A percentile compares a stretch with the other conserved stretches of the same genome.
phyloP scores from a whole-genome alignment of 1,140 invertebrate species.

The Schlechtendalia chinensis region DNA sequence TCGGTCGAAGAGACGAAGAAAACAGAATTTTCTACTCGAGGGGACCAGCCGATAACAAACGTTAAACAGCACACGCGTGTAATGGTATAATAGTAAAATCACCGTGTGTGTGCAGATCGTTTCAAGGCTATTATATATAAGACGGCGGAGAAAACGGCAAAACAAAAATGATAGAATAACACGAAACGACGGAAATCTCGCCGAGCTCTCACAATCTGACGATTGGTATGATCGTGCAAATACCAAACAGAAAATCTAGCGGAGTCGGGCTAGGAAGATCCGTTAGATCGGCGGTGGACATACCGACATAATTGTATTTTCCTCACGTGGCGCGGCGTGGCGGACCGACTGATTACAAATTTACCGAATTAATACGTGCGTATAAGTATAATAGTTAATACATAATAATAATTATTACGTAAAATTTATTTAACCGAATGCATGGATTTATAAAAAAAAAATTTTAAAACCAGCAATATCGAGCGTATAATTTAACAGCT shows the following conservation, averaged over 20 bases:
- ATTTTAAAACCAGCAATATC: background rate
- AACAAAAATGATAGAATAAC: background rate
- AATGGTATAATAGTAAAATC: background rate
- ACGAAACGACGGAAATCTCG: background rate
- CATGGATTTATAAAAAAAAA: background rate
- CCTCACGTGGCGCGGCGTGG: too few relatives aligned
- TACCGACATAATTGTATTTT: too few relatives aligned
- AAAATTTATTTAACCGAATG: background rate
- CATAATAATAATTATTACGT: too few relatives aligned
- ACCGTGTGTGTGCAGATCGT: background rate
- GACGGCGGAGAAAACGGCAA: background rate
- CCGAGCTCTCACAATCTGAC: too few relatives aligned
- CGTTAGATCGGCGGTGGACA: too few relatives aligned
- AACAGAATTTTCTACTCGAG: background rate
- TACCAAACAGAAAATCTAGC: too few relatives aligned
- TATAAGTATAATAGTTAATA: too few relatives aligned
- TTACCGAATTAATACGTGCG: too few relatives aligned
- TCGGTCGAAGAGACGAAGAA: background rate
- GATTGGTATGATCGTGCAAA: too few relatives aligned
- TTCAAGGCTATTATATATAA: slow-evolving; percentile 24
- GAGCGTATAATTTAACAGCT: background rate
- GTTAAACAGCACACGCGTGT: background rate
- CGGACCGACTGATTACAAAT: too few relatives aligned
- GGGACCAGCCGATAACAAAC: background rate
- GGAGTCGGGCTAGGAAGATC: too few relatives aligned